phyloP scores from a whole-genome alignment of 2,888 invertebrate genomes.

The Sphaerophoria taeniata region DNA sequence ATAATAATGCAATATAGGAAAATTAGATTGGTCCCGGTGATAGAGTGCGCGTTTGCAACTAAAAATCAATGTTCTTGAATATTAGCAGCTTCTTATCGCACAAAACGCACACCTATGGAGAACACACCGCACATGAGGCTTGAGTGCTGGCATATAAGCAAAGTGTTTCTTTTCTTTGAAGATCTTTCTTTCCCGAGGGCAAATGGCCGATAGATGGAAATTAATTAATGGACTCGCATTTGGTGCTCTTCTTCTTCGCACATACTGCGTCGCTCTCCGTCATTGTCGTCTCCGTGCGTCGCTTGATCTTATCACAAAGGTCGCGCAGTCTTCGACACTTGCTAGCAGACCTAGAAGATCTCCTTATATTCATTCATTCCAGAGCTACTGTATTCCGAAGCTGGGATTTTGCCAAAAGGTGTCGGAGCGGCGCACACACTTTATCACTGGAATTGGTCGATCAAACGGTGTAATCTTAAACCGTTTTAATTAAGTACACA shows the following conservation, averaged over 20 bases:
- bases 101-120: conserved; percentile 23
- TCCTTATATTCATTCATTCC: conserved; percentile 6
- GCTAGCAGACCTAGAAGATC: conserved; percentile 12
- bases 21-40: conserved; percentile 68
- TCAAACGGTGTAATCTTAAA: conserved; percentile 72
- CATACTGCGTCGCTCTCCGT: conserved; percentile 30
- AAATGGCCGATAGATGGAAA: conserved; percentile 72
- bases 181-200: conserved; percentile 47
- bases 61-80: conserved; percentile 68
- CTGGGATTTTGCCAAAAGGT: conserved; percentile 65
- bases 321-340: conserved; percentile 56
- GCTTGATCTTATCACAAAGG: conserved; percentile 74
- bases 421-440: conserved; percentile 48
- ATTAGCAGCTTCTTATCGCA: conserved; percentile 63
- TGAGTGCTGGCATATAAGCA: neutral
- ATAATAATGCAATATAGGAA: conserved; percentile 72
- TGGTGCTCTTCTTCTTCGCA: conserved; percentile 59
- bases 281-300: conserved; percentile 15
- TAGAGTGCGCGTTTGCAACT: conserved; percentile 51
- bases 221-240: conserved; percentile 73
- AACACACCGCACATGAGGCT: conserved; percentile 8
- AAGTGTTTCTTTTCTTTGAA: conserved; percentile 7
- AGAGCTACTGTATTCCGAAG: conserved; percentile 52
- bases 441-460: conserved; percentile 67
- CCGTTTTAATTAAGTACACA: conserved; percentile 75